Conservation (phyloP, 2,113 vertebrate genomes). For the Candoia aspera region DNA sequence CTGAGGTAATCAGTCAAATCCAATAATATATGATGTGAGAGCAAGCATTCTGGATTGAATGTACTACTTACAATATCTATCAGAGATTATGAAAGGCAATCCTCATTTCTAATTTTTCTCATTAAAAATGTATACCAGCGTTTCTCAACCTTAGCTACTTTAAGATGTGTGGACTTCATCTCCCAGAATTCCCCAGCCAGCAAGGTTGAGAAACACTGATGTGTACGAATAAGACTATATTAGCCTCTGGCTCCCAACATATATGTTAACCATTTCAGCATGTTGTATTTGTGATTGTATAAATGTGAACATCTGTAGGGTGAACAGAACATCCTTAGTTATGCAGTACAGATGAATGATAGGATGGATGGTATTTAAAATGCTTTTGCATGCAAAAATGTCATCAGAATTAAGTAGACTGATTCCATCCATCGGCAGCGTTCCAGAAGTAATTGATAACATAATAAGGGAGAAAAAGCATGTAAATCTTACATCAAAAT, state of each 20-base stretch:
- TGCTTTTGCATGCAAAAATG: background rate
- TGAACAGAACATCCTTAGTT: background rate
- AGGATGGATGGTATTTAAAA: background rate
- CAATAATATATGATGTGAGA: background rate
- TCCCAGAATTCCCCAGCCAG: too few relatives aligned
- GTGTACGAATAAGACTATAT: conserved; percentile 13
- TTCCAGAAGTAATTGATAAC: background rate
- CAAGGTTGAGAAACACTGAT: background rate
- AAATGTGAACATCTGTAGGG: background rate
- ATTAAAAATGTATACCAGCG: too few relatives aligned
- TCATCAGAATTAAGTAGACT: background rate
- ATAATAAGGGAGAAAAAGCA: background rate
- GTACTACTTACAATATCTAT: conserved; percentile 32
- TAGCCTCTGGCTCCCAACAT: background rate
- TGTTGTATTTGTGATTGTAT: conserved; percentile 26
- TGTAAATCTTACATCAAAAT: background rate
- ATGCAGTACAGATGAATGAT: background rate
- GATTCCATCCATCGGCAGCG: background rate
- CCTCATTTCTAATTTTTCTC: conserved; percentile 28
- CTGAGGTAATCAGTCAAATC: conserved; percentile 30
- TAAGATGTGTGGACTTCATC: too few relatives aligned
- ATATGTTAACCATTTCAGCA: conserved; percentile 30
- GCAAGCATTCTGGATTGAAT: conserved; percentile 22
- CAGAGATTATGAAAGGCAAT: background rate
- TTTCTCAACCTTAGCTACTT: too few relatives aligned